Base-by-base conservation (phyloP, 2,888 invertebrate species). In the Harpagoxenus sublaevis region DNA sequence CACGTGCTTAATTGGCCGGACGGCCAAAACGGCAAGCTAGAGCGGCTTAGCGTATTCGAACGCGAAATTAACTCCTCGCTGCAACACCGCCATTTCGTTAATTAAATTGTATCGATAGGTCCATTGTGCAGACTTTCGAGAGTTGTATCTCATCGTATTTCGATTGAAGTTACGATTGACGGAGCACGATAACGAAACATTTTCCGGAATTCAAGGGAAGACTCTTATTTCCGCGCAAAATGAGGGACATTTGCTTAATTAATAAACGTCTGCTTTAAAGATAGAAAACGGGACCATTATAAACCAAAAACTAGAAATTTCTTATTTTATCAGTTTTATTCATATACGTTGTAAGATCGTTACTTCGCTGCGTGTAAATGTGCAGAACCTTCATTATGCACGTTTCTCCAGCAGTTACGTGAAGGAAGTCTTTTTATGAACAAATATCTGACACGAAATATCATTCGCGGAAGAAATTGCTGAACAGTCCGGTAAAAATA, bases 1-100 rank as follows among this genome's bases (percentile, higher is more conserved):
- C 93, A 92, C 92, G 91, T 92, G 90, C 88, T 89, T 88, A 91
- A 93, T 93, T 93, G 91, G 86, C 45, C 87, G 91, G 83, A 88
- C 73, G 79, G 82, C 45, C 87, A 65, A 88, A 88, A 89, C 87
- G 88, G 86, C 79, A 65, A 88, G 87, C 88, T 86, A 66, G 35
- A 71, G 35, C 5, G 53, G 51, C 68, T 71, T 48, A 73, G 42
- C 63, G 45, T 75, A 77, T 74, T 84, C 75, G 45, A 57, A 73
- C 84, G 71, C 60, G 79, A 87, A 48, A 84, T 88, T 86, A 83
- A 77, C 86, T 79, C 79, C 48, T 51, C 70, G 39, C 10, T 48
- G 39, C 42, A 60, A 85, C 87, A 85, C 73, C 60, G 35, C 71
- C 85, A 84, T 87, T 84, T 28, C 71, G 66, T 89, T 91, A 89